Base-by-base conservation (phyloP, 2,113 vertebrate genomes). In the Bagarius yarrelli region DNA sequence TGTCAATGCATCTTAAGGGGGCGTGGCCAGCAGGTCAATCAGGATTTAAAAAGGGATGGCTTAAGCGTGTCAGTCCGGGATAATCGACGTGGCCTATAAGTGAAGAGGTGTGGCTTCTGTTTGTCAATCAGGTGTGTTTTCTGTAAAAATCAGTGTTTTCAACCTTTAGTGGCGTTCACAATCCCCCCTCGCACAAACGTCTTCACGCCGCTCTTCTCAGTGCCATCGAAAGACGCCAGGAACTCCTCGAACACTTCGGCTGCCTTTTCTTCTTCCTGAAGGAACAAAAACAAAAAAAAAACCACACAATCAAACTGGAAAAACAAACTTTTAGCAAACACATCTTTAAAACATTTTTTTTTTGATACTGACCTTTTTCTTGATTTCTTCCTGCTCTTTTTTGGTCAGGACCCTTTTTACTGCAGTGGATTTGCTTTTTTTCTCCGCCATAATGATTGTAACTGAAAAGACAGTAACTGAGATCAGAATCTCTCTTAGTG, bases 191-290 rank as follows among this genome's bases (percentile, higher is more conserved):
- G 93, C n/a, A 94, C 94, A 87, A 94, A 94, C 0, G 93, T 94
- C 87, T 94, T 94, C 47, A 89, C 91, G 15, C 81, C 81, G 27
- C 89, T 89, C 82, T 92, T 92, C 72, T 93, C 85, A n/a, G 70
- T 93, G 83, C 86, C 81, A 80, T 94, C 94, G 80, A 94, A 94
- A 0, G 94, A 92, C 1, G 93, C 92, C 83, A 94, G 75, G 81
- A 94, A 94, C 81, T 94, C 94, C 85, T 94, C 93, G 88, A 94
- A 94, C 59, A 94, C 93, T 73, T 94, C 94, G 8, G 94, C 94
- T 70, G 94, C 93, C 78, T 94, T 94, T 85, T 94, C 93, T 83
- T 94, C 91, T 61, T 94, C 94, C 91, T 94, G 86, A 9, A n/a
- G 0, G 2, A 85, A 87, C 0, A 55, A 11, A 25, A 70, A 9